Evolutionary conservation across 2,888 invertebrate species (phyloP).

Genomic region (Nomada lathburiana): DNA sequence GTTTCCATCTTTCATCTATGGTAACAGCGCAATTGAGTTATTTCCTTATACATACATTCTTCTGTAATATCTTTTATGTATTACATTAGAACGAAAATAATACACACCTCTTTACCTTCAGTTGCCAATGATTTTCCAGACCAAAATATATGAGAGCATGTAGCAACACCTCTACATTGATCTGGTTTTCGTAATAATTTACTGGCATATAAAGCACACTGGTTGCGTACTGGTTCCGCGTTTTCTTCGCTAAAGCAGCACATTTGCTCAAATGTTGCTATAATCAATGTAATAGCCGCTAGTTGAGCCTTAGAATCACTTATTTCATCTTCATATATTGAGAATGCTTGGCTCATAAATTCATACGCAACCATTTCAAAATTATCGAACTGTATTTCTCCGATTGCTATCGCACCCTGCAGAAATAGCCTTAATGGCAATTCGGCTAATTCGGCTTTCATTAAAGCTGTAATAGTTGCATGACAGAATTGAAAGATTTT

Average conservation of each 20-base stretch:
- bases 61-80: not conserved
- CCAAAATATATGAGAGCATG: conserved; percentile 99
- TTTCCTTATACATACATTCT: not conserved
- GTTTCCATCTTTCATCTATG: conserved; percentile 93
- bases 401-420: conserved; percentile 97
- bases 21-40: conserved; percentile 10
- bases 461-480: conserved; percentile 96
- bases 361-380: conserved; percentile 99
- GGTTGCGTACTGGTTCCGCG: conserved; percentile 97
- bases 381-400: conserved; percentile 96
- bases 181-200: conserved; percentile 99
- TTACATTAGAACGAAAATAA: not conserved
- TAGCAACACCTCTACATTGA: conserved; percentile 97
- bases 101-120: conserved; percentile 84
- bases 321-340: conserved; percentile 99
- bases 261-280: conserved; percentile 97
- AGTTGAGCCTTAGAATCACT: conserved; percentile 98
- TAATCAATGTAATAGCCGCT: conserved; percentile 97
- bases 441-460: conserved; percentile 98
- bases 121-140: conserved; percentile 89
- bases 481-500: conserved; percentile 99
- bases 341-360: conserved; percentile 98
- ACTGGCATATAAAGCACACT: conserved; percentile 97
- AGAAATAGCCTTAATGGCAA: conserved; percentile 96
- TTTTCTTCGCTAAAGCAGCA: conserved; percentile 98